Conservation (phyloP, 2,888 invertebrate genomes). For the Chromoteleia sp. region DNA sequence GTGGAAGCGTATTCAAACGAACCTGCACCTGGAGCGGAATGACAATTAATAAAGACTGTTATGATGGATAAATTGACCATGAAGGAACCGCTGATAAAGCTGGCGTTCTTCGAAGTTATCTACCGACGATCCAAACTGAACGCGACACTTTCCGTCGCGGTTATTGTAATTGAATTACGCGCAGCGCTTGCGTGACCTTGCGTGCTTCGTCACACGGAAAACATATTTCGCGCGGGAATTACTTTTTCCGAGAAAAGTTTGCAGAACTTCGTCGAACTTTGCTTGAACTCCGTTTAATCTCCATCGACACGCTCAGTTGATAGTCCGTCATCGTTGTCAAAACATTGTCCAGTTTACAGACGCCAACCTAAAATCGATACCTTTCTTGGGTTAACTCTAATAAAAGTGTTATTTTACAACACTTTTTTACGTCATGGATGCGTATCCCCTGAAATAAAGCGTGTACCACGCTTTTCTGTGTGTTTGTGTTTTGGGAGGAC, state of each 20-base stretch:
- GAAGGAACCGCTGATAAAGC: slow-evolving; percentile 15
- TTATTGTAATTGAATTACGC: slow-evolving; percentile 35
- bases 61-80: slow-evolving; percentile 41
- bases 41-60: slow-evolving; percentile 24
- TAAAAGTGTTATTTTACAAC: no score
- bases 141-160: slow-evolving; percentile 12
- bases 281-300: not conserved
- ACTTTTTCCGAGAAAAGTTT: slow-evolving; percentile 7
- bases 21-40: slow-evolving; percentile 29
- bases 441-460: no score
- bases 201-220: not conserved
- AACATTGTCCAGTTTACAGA: slow-evolving; percentile 5
- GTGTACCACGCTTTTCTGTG: slow-evolving; percentile 5
- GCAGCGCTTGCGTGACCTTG: slow-evolving; percentile 27
- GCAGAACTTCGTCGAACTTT: not conserved
- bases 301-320: not conserved
- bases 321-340: not conserved
- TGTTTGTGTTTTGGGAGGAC: slow-evolving; percentile 36
- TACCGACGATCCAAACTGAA: slow-evolving; percentile 24
- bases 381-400: no score
- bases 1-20: slow-evolving; percentile 27
- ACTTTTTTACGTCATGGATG: not conserved
- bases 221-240: not conserved
- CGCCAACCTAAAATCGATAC: slow-evolving; percentile 6
- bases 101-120: slow-evolving; percentile 1